Evolutionary conservation across 2,797 vertebrate genomes (phyloP), one percentile per base, ranked within the genome.

Genomic region (Schizopygopsis pylzovi): DNA sequence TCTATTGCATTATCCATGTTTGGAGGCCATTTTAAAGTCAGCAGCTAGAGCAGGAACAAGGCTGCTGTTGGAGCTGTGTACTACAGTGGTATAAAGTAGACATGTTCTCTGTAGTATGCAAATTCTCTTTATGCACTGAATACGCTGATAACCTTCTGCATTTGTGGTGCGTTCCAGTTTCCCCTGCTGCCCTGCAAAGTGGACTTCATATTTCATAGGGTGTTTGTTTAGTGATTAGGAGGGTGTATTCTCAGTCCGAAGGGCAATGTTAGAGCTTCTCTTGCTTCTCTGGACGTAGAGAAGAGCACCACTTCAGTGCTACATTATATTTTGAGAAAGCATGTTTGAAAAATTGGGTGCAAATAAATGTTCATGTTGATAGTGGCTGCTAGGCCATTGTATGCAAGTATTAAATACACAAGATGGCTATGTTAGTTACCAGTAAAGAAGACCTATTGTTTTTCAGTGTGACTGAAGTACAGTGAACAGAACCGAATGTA

Each of bases 21-120:
- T 86, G 91, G 94, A 93, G 92, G 93, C 93, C 93, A 94, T 94
- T 95, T 94, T 94, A 94, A 90, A 87, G 91, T 86, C 86, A 85
- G 89, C 83, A 86, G 88, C 90, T 90, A 90, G 92, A 93, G 90
- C 82, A 91, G 93, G 92, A 92, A 88, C 79, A 83, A 25, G 22
- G 43, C 28, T 68, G 15, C 28, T 2, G 37, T 49, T 12, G 16
- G 41, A 65, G 18, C 25, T 25, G 56, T 6, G 59, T 61, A 39
- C 9, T 79, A 43, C 59, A 70, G 16, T 16, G 47, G 12, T 49
- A 6, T 41, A 25, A 15, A 11, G 22, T 54, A 22, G 28, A 12
- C 6, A 1, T 54, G 28, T 1, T 54, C 10, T 4, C 33, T 25
- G 13, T 81, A 54, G 20, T 54, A 41, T 54, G 79, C 22, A 25